Base-by-base conservation (phyloP, 2,888 invertebrate genomes). In the Agrenia bidenticulata region DNA sequence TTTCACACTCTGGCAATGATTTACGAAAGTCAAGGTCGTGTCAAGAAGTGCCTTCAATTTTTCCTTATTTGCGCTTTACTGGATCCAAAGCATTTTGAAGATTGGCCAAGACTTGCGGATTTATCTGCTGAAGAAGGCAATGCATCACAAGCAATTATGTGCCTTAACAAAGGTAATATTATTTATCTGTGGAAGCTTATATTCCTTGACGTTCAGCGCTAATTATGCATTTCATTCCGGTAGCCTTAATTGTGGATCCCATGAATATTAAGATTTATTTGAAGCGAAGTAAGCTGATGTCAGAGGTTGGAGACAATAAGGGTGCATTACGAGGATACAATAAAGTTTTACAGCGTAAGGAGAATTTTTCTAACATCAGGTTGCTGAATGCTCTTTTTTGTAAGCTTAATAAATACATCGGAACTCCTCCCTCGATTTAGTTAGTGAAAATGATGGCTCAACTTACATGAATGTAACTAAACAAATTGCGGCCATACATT, bases 1-100 rank as follows among this genome's bases (percentile, higher is more conserved):
- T 96, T 92, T 79, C 88, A 92, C 77, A 93, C 94, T 0, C 80
- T 97, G 57, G 89, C 93, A 2, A 89, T 92, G 82, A 87, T 95
- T 72, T 92, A 94, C 80, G 95, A 96, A 79, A 85, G 84, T 67
- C 84, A 85, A 77, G 83, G 82, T 1, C 89, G 94, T 78, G 82
- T 84, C 19, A 89, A 90, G 50, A 94, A 93, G 79, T 88, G 89
- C 60, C 82, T 93, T 56, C 92, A 95, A 78, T 92, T 90, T 78
- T 85, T 89, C 19, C 83, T 94, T 66, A 86, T 95, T 60, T 92
- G 91, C 13, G 93, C 92, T 0, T 90, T 93, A 81, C 82, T 95
- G 37, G 87, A 88, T 78, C 89, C 89, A 0, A 85, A 86, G 65
- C 89, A 94, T 81, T 84, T 87, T 0, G 88, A 89, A 75, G 89